Evolutionary conservation across 2,797 vertebrate species (phyloP).

Genomic region (Mustela erminea): DNA sequence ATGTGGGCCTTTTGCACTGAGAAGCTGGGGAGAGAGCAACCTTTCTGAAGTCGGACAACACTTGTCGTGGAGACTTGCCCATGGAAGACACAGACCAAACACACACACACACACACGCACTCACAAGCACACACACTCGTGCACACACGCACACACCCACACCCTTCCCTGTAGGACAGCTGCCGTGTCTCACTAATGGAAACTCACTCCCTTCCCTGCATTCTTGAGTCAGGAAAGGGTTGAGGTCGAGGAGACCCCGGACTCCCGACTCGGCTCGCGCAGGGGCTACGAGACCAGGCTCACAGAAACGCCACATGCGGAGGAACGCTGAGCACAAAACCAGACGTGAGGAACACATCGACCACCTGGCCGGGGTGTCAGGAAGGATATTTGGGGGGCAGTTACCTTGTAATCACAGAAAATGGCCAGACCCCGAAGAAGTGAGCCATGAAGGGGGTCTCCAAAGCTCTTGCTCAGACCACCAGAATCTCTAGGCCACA

Average conservation of each 20-base stretch:
- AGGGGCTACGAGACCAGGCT: too few relatives aligned
- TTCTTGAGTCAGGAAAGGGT: not conserved
- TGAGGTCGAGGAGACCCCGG: not conserved
- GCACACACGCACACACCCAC: not conserved
- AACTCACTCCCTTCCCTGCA: not conserved
- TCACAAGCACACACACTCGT: not conserved
- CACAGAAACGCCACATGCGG: not conserved
- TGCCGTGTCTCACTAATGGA: not conserved
- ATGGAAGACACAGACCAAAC: not conserved
- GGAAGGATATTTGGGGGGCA: not conserved
- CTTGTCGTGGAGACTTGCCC: not conserved
- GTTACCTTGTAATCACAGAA: not conserved
- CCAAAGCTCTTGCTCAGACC: not conserved
- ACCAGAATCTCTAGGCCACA: not conserved
- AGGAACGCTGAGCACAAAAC: not conserved
- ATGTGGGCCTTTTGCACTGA: not conserved
- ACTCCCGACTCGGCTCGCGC: not conserved
- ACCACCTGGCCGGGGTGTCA: not conserved
- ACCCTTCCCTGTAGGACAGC: not conserved
- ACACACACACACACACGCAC: not conserved
- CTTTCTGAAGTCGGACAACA: not conserved
- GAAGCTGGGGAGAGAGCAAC: not conserved
- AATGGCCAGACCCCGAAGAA: not conserved
- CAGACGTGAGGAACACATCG: not conserved
- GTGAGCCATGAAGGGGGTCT: not conserved